These are phyloP conservation scores for Cremastobaeus sp. DNA, from an alignment of 2,888 invertebrate species.

Conservation along the genomic window DNA sequence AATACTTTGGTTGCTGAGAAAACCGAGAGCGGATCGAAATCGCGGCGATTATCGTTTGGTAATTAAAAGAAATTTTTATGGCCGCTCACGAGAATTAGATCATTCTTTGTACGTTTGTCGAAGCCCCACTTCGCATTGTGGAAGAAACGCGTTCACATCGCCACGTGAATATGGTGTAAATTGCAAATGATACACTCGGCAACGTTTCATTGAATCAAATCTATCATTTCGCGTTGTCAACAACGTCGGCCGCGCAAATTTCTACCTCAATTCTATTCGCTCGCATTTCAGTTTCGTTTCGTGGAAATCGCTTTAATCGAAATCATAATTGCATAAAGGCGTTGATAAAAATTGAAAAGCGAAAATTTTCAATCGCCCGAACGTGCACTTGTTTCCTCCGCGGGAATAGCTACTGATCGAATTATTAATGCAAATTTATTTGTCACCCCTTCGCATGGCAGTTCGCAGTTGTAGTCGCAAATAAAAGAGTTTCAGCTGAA, in stretches of 20 bases:
- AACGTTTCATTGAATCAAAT: conserved; percentile 16
- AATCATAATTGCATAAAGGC: too few species aligned
- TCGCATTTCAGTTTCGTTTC: too few species aligned
- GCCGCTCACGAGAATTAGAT: background rate
- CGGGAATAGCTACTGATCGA: conserved; percentile 18
- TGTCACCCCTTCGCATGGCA: conserved; percentile 13
- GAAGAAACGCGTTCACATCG: conserved; percentile 15
- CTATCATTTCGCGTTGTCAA: too few species aligned
- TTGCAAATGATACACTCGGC: conserved; percentile 14
- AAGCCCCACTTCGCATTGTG: background rate
- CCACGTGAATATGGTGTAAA: conserved; percentile 8
- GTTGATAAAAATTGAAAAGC: too few species aligned
- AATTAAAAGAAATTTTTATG: conserved; percentile 25
- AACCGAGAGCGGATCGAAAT: conserved; percentile 11
- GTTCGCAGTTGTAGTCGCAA: conserved; percentile 6
- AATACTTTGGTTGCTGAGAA: too few species aligned
- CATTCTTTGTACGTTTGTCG: conserved; percentile 2
- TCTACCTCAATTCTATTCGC: too few species aligned
- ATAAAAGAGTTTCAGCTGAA: conserved; percentile 35
- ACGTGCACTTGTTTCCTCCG: too few species aligned
- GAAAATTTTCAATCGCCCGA: too few species aligned
- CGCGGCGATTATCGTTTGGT: conserved; percentile 12
- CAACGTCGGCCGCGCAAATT: too few species aligned
- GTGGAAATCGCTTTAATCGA: too few species aligned
- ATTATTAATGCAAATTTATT: conserved; percentile 5